A percentile compares a stretch with the other conserved stretches of the same genome.
Evolutionary conservation across 35 echinoderm and acorn worm species (phyloP).

Genomic region (Chiridota heheva): DNA sequence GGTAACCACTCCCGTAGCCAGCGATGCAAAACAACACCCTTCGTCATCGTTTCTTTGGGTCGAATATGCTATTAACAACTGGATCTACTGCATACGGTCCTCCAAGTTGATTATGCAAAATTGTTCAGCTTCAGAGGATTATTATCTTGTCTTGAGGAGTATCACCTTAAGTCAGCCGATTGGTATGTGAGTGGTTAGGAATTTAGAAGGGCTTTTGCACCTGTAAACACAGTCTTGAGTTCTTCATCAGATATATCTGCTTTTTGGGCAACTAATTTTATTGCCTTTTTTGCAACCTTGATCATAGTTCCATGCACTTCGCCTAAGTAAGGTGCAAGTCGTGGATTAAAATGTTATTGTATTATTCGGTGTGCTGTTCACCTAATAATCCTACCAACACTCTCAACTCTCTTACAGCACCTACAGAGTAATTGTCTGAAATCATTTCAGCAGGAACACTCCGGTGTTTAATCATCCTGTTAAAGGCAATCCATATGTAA

Average conservation of each 20-base stretch:
- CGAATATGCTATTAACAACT: slow-evolving; percentile 7
- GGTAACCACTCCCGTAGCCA: slow-evolving; percentile 49
- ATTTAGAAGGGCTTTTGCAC: slow-evolving; percentile 23
- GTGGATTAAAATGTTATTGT: slow-evolving; percentile 38
- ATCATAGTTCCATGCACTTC: slow-evolving; percentile 42
- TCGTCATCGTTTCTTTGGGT: slow-evolving; percentile 21
- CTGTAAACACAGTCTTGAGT: slow-evolving; percentile 21
- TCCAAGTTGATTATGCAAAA: slow-evolving; percentile 41
- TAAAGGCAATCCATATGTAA: not conserved
- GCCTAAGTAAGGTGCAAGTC: slow-evolving; percentile 22
- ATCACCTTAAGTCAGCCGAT: not conserved
- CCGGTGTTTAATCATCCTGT: not conserved
- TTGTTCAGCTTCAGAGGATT: slow-evolving; percentile 20
- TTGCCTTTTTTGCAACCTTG: slow-evolving; percentile 34
- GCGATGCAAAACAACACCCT: slow-evolving; percentile 23
- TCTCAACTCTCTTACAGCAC: not conserved
- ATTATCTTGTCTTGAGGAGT: not conserved
- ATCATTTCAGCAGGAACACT: not conserved
- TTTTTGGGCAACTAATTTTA: slow-evolving; percentile 1
- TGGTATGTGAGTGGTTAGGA: slow-evolving; percentile 37
- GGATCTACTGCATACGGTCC: slow-evolving; percentile 26
- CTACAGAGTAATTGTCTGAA: not conserved
- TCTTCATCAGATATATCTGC: slow-evolving; percentile 52
- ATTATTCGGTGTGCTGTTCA: slow-evolving; percentile 1
- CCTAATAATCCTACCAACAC: slow-evolving; percentile 24